A percentile compares a stretch with the other conserved stretches of the same genome.
Conservation (phyloP, 2,113 vertebrate genomes). For the Typhlomys cinereus region DNA sequence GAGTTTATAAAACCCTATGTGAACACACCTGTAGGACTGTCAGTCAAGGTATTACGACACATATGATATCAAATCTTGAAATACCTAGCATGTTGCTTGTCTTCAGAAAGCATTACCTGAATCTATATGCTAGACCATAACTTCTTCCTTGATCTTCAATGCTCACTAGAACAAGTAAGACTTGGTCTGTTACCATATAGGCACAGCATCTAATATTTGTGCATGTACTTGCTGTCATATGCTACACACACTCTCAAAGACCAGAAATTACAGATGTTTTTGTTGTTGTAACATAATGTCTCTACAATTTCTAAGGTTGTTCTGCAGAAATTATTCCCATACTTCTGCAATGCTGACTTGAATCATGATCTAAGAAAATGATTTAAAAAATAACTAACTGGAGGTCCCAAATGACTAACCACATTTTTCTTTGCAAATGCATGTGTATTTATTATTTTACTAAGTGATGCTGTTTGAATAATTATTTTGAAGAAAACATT, state of each 20-base stretch:
- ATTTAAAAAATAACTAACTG: constrained; percentile 34
- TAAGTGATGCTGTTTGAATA: background rate
- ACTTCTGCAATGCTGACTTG: background rate
- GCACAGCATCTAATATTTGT: background rate
- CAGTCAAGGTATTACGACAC: background rate
- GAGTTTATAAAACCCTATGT: background rate
- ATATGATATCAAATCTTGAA: constrained; percentile 20
- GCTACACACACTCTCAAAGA: background rate
- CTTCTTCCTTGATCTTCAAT: background rate
- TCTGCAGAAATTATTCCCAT: background rate
- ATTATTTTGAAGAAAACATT: constrained; percentile 33
- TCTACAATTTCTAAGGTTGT: background rate
- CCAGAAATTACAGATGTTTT: background rate
- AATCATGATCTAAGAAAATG: background rate
- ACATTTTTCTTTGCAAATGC: background rate
- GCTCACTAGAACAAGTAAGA: background rate
- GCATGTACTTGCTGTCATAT: background rate
- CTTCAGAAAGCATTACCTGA: background rate
- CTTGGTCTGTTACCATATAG: background rate
- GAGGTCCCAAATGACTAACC: constrained; percentile 27
- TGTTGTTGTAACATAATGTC: background rate
- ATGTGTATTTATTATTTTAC: background rate
- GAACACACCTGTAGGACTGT: too few relatives aligned
- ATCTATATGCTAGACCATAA: background rate
- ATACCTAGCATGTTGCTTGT: background rate